Evolutionary conservation across 2,113 vertebrate species (phyloP), one percentile per base, ranked within the genome.

Genomic region (Hypomesus transpacificus): DNA sequence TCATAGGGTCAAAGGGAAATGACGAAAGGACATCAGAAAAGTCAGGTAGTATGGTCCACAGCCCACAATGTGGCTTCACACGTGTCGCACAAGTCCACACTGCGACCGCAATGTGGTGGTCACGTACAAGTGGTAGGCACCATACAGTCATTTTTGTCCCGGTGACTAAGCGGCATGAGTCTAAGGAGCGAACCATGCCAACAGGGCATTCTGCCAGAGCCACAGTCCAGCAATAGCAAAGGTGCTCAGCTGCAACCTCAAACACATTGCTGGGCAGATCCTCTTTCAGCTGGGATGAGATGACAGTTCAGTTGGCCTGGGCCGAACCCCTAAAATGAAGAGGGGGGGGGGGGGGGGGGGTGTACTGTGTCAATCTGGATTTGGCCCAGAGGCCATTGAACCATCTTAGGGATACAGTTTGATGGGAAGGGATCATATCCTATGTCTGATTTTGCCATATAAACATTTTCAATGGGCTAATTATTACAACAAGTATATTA

Each of bases 71-170:
- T 66, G 61, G 77, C 61, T 70, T 54, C 11, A 46, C 56, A 75
- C 28, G 63, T 62, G 73, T 63, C 61, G 73, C 68, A 57, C 73
- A 58, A 70, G 51, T 67, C 68, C 39, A 53, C 72, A 26, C 72
- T 65, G 11, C 66, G 77, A 76, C 76, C 26, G 17, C 68, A 69
- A 76, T 64, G 26, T 73, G 71, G 53, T 74, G 75, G 82, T 85
- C 84, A 83, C 82, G 80, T 68, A 67, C 58, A 2, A 66, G 26
- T 73, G 71, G 53, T 74, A 73, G 82, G 86, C 84, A 83, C 82
- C 84, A 80, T 81, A 84, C 76, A 85, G 86, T 78, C 85, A 85
- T 80, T 89, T 87, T 84, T 89, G 84, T 81, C 85, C 84, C 71
- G 78, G 83, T 86, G 85, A 88, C 76, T 82, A 81, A 75, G 77